A percentile compares a stretch with the other conserved stretches of the same genome.
Conservation (phyloP, 2,888 invertebrate species). For the Ichneumoninae sp. region DNA sequence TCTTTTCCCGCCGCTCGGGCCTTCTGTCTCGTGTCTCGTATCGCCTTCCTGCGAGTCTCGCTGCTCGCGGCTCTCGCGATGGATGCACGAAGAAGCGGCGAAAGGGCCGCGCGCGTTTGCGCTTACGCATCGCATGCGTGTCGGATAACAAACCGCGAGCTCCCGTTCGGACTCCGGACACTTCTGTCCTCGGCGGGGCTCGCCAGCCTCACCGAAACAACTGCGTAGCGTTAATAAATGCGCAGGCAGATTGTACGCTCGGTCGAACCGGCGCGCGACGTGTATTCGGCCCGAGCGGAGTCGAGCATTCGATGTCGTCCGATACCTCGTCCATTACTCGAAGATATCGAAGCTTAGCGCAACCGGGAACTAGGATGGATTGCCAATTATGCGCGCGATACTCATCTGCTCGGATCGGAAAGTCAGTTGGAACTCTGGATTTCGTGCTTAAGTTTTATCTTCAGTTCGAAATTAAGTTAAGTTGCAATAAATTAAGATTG, state of each 20-base stretch:
- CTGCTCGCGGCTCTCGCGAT: slow-evolving; percentile 15
- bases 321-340: slow-evolving; percentile 2
- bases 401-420: slow-evolving; percentile 58
- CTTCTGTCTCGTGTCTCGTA: slow-evolving; percentile 31
- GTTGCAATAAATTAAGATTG: too few relatives aligned
- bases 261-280: neutral
- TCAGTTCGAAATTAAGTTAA: too few relatives aligned
- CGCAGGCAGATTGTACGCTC: neutral
- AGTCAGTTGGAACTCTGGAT: too few relatives aligned
- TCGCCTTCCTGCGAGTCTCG: slow-evolving; percentile 9
- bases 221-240: neutral
- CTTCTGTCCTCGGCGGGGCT: neutral
- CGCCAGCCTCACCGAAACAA: neutral
- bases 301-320: neutral
- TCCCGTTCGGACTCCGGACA: neutral
- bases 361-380: slow-evolving; percentile 33
- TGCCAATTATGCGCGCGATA: slow-evolving; percentile 66
- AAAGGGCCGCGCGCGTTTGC: slow-evolving; percentile 1
- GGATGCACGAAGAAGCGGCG: slow-evolving; percentile 16
- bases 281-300: neutral
- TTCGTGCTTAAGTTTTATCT: too few relatives aligned
- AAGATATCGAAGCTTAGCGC: neutral
- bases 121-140: slow-evolving; percentile 36
- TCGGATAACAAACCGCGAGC: slow-evolving; percentile 30
- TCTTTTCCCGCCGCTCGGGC: slow-evolving; percentile 38